These are phyloP conservation scores for Halocynthia aurantium DNA, from an alignment of 23 tunicate species.

Conservation along the genomic window DNA sequence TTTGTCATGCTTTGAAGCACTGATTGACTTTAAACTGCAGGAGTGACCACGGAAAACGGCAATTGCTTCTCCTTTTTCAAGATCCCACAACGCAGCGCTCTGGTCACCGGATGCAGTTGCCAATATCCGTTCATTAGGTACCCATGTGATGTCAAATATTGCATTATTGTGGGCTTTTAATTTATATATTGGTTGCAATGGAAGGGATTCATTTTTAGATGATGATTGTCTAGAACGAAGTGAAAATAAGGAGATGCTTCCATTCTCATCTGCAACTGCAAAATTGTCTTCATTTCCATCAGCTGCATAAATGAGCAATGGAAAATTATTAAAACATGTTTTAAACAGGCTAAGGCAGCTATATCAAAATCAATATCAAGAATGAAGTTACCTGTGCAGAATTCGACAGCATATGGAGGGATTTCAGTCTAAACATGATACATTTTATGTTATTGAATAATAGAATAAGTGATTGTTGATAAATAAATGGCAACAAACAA, in stretches of 20 bases:
- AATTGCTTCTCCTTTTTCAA: constrained; percentile 3
- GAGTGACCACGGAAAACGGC: constrained; percentile 46
- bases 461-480: background rate
- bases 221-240: background rate
- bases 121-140: constrained; percentile 22
- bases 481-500: background rate
- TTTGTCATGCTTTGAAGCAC: constrained; percentile 35
- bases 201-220: background rate
- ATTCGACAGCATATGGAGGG: constrained; percentile 71
- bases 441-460: background rate
- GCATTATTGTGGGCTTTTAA: constrained; percentile 62
- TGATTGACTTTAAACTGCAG: constrained; percentile 68
- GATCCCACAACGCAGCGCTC: constrained; percentile 82
- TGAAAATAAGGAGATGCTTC: constrained; percentile 38
- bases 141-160: constrained; percentile 78
- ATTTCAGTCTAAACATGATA: constrained; percentile 25
- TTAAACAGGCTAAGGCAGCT: background rate
- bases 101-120: constrained; percentile 91
- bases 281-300: constrained; percentile 10
- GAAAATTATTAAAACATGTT: background rate
- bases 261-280: constrained; percentile 69
- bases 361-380: background rate
- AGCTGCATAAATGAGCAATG: background rate
- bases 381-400: constrained; percentile 40
- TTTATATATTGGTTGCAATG: constrained; percentile 2